These are phyloP conservation scores for Bolinopsis microptera DNA, from an alignment of 37 sponge, comb jelly and placozoan genomes.

Conservation along the genomic window DNA sequence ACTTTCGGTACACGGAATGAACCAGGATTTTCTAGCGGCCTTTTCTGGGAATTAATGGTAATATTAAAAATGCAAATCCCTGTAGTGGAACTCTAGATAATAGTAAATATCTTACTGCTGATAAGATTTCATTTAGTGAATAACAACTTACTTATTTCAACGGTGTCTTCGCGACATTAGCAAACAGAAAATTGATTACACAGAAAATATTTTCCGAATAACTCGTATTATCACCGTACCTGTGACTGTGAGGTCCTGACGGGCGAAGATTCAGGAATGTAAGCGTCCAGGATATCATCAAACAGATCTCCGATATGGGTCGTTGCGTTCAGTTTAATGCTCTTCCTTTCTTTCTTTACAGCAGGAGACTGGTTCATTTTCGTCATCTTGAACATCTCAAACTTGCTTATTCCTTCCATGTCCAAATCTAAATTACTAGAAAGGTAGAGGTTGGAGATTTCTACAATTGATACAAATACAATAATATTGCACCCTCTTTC, in stretches of 20 bases:
- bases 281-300: slow-evolving; percentile 30
- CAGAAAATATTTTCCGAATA: neutral
- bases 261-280: neutral
- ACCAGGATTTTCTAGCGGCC: slow-evolving; percentile 56
- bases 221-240: neutral
- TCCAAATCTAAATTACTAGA: slow-evolving; percentile 58
- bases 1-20: slow-evolving; percentile 57
- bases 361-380: slow-evolving; percentile 12
- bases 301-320: slow-evolving; percentile 50
- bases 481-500: no score
- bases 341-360: slow-evolving; percentile 57
- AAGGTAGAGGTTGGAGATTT: neutral
- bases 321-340: slow-evolving; percentile 41
- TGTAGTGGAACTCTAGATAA: no score
- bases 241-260: slow-evolving; percentile 6
- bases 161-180: no score
- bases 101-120: no score
- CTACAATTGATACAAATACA: neutral
- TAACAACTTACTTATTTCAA: no score
- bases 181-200: neutral
- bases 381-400: slow-evolving; percentile 19
- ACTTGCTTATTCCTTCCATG: slow-evolving; percentile 47
- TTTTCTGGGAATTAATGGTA: slow-evolving; percentile 26
- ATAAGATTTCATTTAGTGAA: no score
- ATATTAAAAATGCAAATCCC: no score